Conservation (phyloP, 2,113 vertebrate genomes). For the Oreochromis aureus region DNA sequence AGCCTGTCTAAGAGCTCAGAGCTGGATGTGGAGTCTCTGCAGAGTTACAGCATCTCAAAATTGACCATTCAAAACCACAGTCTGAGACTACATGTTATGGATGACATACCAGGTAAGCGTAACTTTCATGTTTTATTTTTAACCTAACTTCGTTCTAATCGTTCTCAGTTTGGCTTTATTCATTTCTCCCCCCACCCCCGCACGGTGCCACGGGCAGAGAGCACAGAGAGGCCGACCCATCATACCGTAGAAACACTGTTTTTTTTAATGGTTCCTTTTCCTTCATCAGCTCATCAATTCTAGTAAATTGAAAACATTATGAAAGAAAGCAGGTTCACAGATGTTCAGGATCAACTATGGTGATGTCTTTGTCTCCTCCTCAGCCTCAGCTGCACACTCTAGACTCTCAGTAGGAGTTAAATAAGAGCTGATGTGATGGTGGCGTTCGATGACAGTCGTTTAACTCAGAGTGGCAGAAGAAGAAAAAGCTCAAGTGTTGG, state of each 20-base stretch:
- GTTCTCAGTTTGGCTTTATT: too few species aligned
- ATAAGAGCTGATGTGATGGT: neutral
- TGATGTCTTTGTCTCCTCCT: neutral
- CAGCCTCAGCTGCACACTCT: neutral
- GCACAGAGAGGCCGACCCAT: neutral
- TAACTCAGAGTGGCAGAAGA: slow-evolving; percentile 24
- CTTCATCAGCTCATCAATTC: neutral
- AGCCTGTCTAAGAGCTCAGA: neutral
- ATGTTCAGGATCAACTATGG: neutral
- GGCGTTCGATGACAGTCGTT: neutral
- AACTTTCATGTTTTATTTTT: neutral
- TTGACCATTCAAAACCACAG: neutral
- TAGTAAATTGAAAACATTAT: neutral
- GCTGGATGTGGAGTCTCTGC: neutral
- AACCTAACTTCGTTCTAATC: too few species aligned
- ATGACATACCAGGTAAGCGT: neutral
- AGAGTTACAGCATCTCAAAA: neutral
- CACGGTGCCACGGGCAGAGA: neutral
- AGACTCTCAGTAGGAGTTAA: neutral
- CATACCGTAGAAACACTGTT: neutral
- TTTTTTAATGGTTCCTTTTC: neutral
- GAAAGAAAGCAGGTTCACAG: neutral
- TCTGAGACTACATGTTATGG: neutral
- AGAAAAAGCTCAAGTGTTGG: slow-evolving; percentile 16
- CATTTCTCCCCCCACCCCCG: too few species aligned